These are phyloP conservation scores for Gobio occitaniae DNA, from an alignment of 2,797 vertebrate species.

Conservation along the genomic window DNA sequence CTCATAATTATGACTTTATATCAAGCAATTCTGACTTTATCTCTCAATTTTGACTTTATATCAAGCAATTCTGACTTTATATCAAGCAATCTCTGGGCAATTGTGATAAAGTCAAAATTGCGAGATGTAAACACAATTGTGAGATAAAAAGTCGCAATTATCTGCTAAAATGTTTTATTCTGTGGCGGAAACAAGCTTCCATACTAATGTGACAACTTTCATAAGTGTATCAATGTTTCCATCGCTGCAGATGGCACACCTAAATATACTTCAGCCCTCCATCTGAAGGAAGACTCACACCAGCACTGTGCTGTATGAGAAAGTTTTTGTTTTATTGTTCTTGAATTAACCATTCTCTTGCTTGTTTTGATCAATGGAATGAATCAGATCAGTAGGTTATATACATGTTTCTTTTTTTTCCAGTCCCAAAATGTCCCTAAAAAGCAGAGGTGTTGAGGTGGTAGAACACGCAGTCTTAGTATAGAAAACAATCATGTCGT, in stretches of 20 bases:
- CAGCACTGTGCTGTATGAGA: constrained; percentile 77
- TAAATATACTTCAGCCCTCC: not conserved
- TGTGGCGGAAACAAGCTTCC: too few species aligned
- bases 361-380: constrained; percentile 85
- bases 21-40: too few species aligned
- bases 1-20: too few species aligned
- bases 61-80: too few species aligned
- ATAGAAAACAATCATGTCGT: constrained; percentile 71
- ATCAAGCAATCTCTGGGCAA: too few species aligned
- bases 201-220: not conserved
- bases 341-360: constrained; percentile 82
- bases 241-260: not conserved
- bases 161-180: too few species aligned
- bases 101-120: too few species aligned
- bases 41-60: too few species aligned
- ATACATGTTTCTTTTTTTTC: constrained; percentile 73
- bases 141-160: too few species aligned
- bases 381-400: constrained; percentile 79
- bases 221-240: not conserved
- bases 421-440: constrained; percentile 75
- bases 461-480: constrained; percentile 69
- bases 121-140: too few species aligned
- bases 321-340: constrained; percentile 73
- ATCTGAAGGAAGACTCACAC: constrained; percentile 50
- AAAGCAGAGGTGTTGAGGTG: constrained; percentile 70